Evolutionary conservation across 2,113 vertebrate species (phyloP), one percentile per base, ranked within the genome.

Genomic region (Cyprinus carpio): DNA sequence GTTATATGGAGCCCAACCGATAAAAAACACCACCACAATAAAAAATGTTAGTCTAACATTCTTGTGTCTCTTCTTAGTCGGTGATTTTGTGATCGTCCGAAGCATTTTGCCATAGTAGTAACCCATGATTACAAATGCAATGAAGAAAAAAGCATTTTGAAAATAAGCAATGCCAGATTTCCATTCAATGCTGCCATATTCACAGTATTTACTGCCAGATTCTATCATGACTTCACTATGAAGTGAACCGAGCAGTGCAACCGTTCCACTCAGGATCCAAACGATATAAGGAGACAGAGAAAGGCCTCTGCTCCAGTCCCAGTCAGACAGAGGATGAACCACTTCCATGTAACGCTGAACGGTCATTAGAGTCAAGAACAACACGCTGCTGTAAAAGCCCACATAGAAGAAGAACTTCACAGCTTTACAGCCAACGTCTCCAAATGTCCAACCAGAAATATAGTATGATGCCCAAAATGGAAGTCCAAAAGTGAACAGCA

Each of bases 1-100:
- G 64, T 98, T 98, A 89, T 97, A 98, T 6, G 97, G 97, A 51
- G 95, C 94, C 98, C 98, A 99, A 74, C 96, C 96, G 4, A 97
- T 74, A 86, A 98, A 96, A 92, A 97, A 97, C 1, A 93, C 93
- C 0, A 91, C 65, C 82, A 96, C 96, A 0, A 96, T 95, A 23
- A 92, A 91, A n/a, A 98, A 94, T 72, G 97, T 96, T n/a, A 98
- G 93, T 31, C 94, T 95, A 20, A 97, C 93, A 0, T 97, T 97
- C 86, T 93, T 95, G 87, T 94, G 93, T 81, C 90, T 96, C 31
- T 92, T 95, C 65, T 90, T 94, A 65, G 95, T 95, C 60, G 89
- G 93, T 0, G 94, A 87, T 77, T 86, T 85, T 6, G 93, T 90
- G 78, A 98, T 92, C 29, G 91, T 96, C 54, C 74, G 46, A 18